These are phyloP conservation scores for Galemys pyrenaicus DNA, from an alignment of 2,113 vertebrate species.

Conservation along the genomic window DNA sequence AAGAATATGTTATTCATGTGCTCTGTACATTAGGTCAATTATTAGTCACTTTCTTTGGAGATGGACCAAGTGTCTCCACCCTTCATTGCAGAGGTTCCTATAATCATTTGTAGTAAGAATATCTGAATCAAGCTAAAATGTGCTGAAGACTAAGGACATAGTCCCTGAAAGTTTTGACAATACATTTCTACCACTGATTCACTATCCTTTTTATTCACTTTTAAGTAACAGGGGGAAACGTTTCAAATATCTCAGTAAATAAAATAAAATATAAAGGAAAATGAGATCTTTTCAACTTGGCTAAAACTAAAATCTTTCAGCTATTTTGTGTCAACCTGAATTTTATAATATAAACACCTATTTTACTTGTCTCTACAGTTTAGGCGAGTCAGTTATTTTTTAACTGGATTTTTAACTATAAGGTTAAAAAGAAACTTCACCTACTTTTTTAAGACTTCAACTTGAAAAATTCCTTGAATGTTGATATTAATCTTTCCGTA, in stretches of 20 bases:
- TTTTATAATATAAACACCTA: conserved; percentile 81
- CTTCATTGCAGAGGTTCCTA: conserved; percentile 81
- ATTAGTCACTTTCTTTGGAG: conserved; percentile 89
- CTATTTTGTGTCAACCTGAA: conserved; percentile 82
- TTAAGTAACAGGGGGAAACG: conserved; percentile 57
- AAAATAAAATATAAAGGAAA: conserved; percentile 74
- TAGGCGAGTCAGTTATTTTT: conserved; percentile 67
- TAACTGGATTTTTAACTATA: conserved; percentile 57
- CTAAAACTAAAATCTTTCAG: conserved; percentile 77
- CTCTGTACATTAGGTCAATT: conserved; percentile 90
- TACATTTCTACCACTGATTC: conserved; percentile 70
- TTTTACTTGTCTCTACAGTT: conserved; percentile 74
- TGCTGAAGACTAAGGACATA: conserved; percentile 57
- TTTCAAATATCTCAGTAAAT: conserved; percentile 78
- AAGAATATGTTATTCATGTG: conserved; percentile 89
- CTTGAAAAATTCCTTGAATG: conserved; percentile 27
- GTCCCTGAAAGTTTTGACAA: conserved; percentile 66
- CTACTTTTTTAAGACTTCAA: conserved; percentile 49
- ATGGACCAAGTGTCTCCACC: conserved; percentile 86
- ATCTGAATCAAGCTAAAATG: conserved; percentile 74
- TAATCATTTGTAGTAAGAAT: conserved; percentile 83
- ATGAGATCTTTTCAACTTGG: conserved; percentile 74
- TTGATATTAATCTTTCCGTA: conserved; percentile 44
- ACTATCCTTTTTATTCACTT: conserved; percentile 67
- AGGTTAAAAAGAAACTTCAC: conserved; percentile 44